Percentiles rank a stretch among this genome's conserved stretches.
phyloP scores from a whole-genome alignment of 2,797 vertebrate species.

The Sebastolobus altivelis region DNA sequence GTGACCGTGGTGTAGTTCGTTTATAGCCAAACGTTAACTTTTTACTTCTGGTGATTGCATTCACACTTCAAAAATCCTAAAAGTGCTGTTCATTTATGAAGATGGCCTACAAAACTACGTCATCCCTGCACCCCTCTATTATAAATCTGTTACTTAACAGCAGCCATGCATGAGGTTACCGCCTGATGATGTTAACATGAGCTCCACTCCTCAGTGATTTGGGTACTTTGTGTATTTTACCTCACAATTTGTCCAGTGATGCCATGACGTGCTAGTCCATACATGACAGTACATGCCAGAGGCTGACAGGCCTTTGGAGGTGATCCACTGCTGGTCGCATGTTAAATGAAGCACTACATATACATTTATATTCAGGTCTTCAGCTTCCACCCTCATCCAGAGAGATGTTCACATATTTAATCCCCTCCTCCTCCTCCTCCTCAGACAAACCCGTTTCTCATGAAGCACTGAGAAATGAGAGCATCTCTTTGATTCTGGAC shows the following conservation, averaged over 20 bases:
- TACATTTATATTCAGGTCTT: conserved; percentile 12
- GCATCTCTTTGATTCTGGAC: conserved; percentile 56
- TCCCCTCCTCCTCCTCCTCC: background rate
- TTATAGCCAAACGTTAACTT: too few species aligned
- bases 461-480: conserved; percentile 40
- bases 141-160: background rate
- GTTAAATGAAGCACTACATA: conserved; percentile 19
- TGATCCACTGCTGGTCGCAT: conserved; percentile 7
- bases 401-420: conserved; percentile 44
- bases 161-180: background rate
- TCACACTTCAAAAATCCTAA: too few species aligned
- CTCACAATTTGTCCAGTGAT: background rate
- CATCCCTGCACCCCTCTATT: too few species aligned
- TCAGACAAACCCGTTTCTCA: conserved; percentile 12
- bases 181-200: background rate
- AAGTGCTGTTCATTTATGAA: too few species aligned
- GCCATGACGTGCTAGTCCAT: background rate
- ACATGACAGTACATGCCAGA: background rate
- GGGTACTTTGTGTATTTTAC: background rate
- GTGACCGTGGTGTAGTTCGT: too few species aligned
- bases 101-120: too few species aligned
- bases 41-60: too few species aligned
- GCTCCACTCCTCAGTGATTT: background rate
- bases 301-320: conserved; percentile 9
- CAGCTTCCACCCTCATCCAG: conserved; percentile 4